These are phyloP conservation scores for Helicoverpa zea DNA, from an alignment of 1,140 invertebrate species.

Conservation along the genomic window DNA sequence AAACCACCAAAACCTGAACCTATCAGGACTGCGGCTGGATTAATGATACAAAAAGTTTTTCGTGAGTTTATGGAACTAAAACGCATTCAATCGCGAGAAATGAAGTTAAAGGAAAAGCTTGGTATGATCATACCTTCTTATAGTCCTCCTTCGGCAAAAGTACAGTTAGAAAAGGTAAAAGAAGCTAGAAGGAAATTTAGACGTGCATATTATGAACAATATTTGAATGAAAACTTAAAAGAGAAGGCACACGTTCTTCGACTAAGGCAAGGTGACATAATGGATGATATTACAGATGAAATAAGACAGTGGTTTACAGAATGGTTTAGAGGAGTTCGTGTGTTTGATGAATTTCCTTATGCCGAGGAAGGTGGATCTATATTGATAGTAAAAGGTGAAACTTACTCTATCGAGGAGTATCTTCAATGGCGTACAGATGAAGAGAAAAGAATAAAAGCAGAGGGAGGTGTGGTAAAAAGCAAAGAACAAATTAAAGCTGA, in stretches of 20 bases:
- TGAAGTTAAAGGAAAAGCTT: slow-evolving; percentile 68
- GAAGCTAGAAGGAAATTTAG: slow-evolving; percentile 85
- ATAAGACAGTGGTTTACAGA: slow-evolving; percentile 89
- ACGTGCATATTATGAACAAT: slow-evolving; percentile 84
- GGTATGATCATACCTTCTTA: slow-evolving; percentile 75
- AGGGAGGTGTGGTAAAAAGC: slow-evolving; percentile 69
- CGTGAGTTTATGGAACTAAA: slow-evolving; percentile 75
- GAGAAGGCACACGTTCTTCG: slow-evolving; percentile 87
- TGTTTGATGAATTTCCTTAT: slow-evolving; percentile 82
- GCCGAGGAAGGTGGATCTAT: slow-evolving; percentile 82
- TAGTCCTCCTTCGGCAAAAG: slow-evolving; percentile 73
- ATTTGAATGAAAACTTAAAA: slow-evolving; percentile 85
- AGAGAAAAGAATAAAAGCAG: slow-evolving; percentile 75
- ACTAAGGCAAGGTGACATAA: slow-evolving; percentile 87
- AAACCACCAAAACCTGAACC: slow-evolving; percentile 64
- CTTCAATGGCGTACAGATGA: slow-evolving; percentile 73
- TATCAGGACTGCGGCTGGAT: slow-evolving; percentile 66
- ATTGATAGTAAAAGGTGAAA: slow-evolving; percentile 79
- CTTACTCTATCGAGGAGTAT: slow-evolving; percentile 78
- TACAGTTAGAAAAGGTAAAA: slow-evolving; percentile 85
- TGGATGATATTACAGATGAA: slow-evolving; percentile 91
- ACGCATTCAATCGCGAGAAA: slow-evolving; percentile 65
- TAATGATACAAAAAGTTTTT: slow-evolving; percentile 70
- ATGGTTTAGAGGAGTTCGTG: slow-evolving; percentile 83
- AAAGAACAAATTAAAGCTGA: slow-evolving; percentile 82